Base-by-base conservation (phyloP, 2,888 invertebrate genomes). In the Isoperla grammatica region DNA sequence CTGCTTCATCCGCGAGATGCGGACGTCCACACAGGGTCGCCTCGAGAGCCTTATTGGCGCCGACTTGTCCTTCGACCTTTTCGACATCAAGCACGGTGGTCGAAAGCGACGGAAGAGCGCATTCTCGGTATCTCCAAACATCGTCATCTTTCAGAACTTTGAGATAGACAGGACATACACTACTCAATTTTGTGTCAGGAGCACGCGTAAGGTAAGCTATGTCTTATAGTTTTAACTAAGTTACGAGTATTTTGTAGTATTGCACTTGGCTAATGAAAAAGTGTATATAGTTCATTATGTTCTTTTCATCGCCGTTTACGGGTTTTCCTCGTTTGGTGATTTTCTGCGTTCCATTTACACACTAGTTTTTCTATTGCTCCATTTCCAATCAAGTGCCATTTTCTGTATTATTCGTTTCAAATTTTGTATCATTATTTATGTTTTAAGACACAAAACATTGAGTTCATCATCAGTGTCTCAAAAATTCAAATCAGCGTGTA, bases 71-170 rank as follows among this genome's bases (percentile, higher is more conserved):
- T 53, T 9, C 53, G 53, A 15, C 37, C 13, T 9, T 13, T 39
- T 37, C 37, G 37, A 35, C 2, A 37, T 11, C 17, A 37, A 37
- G 17, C 17, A 11, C 1, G 53, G 40, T 13, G 4, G 9, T 6
- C 50, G 35, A 2, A 2, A 17, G 19, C 1, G 39, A 15, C 37
- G n/a, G 11, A 23, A 19, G 5, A 46, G 8, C 11, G 15, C 22
- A 9, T 62, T 62, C 45, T 56, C 54, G 40, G 43, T 55, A 12
- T 45, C 74, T 13, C 84, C 85, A 0, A 76, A 72, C 65, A 68
- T 83, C 17, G 68, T 85, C 1, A 72, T 85, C 20, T 85, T 83
- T 66, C 84, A 84, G 73, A 83, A 82, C 69, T 84, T 78, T 69
- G 72, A 75, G 60, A 74, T 77, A 2, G 81, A 81, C 45, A 75